phyloP scores from a whole-genome alignment of 2,888 invertebrate genomes.

The Spilosoma lubricipeda region DNA sequence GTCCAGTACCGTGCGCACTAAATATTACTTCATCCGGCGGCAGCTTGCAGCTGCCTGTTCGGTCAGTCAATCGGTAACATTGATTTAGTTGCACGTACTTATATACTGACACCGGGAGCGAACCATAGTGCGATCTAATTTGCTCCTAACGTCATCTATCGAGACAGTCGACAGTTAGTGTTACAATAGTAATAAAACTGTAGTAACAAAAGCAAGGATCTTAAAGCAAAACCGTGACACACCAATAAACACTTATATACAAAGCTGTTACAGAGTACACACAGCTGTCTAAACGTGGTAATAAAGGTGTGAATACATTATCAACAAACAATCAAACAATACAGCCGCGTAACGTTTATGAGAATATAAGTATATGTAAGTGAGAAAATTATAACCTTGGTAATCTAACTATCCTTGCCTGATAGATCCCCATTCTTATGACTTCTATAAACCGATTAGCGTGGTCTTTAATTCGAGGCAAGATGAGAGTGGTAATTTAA shows the following conservation, averaged over 20 bases:
- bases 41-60: no score
- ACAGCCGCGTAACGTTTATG: conserved; percentile 29
- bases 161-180: no score
- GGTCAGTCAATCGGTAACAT: no score
- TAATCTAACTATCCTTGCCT: conserved; percentile 12
- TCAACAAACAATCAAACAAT: conserved; percentile 49
- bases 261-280: conserved; percentile 28
- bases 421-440: neutral
- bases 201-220: neutral
- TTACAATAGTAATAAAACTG: neutral
- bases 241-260: conserved; percentile 20
- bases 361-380: conserved; percentile 29
- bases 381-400: conserved; percentile 33
- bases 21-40: no score
- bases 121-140: no score
- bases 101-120: no score
- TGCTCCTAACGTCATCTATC: no score
- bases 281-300: conserved; percentile 49
- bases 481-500: neutral
- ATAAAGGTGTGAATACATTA: conserved; percentile 43
- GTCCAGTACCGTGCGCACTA: no score
- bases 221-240: conserved; percentile 17
- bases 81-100: no score
- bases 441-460: neutral
- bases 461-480: neutral